Base-by-base conservation (phyloP, 2,888 invertebrate genomes). In the Phanerotoma sp. region DNA sequence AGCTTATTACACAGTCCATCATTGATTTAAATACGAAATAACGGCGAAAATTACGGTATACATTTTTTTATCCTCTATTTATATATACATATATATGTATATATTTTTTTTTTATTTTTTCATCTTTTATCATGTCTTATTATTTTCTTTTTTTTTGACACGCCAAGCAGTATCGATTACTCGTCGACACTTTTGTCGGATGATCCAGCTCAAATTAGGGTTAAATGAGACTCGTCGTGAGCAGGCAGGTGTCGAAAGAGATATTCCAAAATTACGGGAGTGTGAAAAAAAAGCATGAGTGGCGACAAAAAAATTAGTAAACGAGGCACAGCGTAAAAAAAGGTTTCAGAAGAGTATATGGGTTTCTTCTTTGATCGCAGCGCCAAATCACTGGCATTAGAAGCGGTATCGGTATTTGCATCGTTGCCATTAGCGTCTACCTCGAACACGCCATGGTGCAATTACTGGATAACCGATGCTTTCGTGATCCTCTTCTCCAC, bases 381-480 rank as follows among this genome's bases (percentile, higher is more conserved):
- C 61, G 58, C 60, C 57, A 64, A 65, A 69, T 68, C 65, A 66
- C 66, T 57, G 64, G 59, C 67, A 71, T 70, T 69, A 63, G 57
- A 60, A 57, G 48, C 48, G 60, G 65, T 72, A 73, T 73, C 72
- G 68, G 68, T 69, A 72, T 73, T 72, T 72, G 68, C 71, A 73
- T 73, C 71, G 66, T 64, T 66, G 66, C 67, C 70, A 72, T 73
- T 72, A 73, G 65, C 65, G 64, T 64, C 61, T 60, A 54, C 53
- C 56, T 60, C 61, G 58, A 67, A 69, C 73, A 73, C 72, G 73
- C 73, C 61, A 73, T 68, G 63, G 63, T 62, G 67, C 69, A 70
- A 73, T 73, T 73, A 73, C 67, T 62, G 54, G 45, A 54, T 54
- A 49, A 49, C 53, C 64, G 63, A 67, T 69, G 64, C 63, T 72